Evolutionary conservation across 2,888 invertebrate species (phyloP).

Genomic region (Tolmerus cingulatus): DNA sequence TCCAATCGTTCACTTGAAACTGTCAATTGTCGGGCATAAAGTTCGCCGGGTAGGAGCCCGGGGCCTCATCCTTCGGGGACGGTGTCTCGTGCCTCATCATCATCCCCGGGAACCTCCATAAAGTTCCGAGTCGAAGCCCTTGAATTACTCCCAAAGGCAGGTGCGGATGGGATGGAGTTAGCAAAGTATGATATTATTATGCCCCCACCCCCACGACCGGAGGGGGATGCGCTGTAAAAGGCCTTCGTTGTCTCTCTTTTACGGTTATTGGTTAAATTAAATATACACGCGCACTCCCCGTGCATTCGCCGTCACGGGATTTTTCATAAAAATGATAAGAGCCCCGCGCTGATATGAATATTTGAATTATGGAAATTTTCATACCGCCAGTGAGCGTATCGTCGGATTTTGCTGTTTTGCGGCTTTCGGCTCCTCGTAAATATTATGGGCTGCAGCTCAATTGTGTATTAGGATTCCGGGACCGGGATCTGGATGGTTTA

Average conservation of each 20-base stretch:
- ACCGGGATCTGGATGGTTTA: neutral
- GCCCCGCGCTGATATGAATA: conserved; percentile 45
- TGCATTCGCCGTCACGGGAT: conserved; percentile 41
- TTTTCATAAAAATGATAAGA: conserved; percentile 46
- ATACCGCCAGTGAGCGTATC: neutral
- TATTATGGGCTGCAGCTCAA: conserved; percentile 22
- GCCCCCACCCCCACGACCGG: neutral
- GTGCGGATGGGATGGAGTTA: conserved; percentile 40
- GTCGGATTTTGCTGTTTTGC: neutral
- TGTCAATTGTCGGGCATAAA: conserved; percentile 39
- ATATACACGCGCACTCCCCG: conserved; percentile 44
- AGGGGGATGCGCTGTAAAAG: conserved; percentile 42
- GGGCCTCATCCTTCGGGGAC: neutral
- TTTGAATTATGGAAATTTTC: conserved; percentile 44
- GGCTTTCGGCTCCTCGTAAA: conserved; percentile 18
- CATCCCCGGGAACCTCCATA: conserved; percentile 26
- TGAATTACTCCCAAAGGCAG: conserved; percentile 39
- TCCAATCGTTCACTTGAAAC: conserved; percentile 40
- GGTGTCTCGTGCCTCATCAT: conserved; percentile 20
- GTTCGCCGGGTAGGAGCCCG: neutral
- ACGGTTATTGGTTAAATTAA: conserved; percentile 48
- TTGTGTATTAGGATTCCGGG: neutral
- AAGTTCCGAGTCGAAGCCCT: conserved; percentile 42
- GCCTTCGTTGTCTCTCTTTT: conserved; percentile 46
- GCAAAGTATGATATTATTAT: conserved; percentile 39